A percentile compares a stretch with the other conserved stretches of the same genome.
Evolutionary conservation across 2,888 invertebrate species (phyloP).

Genomic region (Plebejus melissa): DNA sequence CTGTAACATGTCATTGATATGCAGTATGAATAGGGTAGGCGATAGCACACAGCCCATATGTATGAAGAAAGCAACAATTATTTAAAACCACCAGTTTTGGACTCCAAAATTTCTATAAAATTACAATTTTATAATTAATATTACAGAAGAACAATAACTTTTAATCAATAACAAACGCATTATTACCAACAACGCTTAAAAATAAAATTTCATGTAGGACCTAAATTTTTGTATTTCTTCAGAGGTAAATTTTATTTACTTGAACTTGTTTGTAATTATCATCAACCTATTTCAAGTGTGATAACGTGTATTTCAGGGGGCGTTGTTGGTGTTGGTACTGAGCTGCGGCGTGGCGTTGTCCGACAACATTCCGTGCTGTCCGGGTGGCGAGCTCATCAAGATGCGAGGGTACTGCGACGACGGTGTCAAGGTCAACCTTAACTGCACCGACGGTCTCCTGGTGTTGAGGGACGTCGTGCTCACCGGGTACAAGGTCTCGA

Average conservation of each 20-base stretch:
- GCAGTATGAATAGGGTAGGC: no score
- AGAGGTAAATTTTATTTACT: no score
- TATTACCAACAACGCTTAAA: no score
- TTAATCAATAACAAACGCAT: no score
- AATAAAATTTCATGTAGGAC: not conserved
- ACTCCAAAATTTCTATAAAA: no score
- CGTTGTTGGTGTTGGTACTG: slow-evolving; percentile 48
- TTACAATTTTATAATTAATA: no score
- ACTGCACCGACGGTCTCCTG: slow-evolving; percentile 57
- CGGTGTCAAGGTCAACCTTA: slow-evolving; percentile 43
- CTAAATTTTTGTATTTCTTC: not conserved
- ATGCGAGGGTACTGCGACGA: slow-evolving; percentile 47
- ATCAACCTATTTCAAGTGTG: not conserved
- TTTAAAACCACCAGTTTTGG: no score
- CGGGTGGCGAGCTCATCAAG: slow-evolving; percentile 46
- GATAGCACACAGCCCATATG: no score
- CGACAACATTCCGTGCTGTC: slow-evolving; percentile 53
- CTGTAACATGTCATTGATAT: no score
- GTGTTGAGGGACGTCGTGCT: slow-evolving; percentile 56
- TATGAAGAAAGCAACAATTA: no score
- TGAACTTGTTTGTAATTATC: no score
- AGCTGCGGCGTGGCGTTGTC: slow-evolving; percentile 43
- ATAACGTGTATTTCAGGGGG: slow-evolving; percentile 47
- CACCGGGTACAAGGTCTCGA: slow-evolving; percentile 57
- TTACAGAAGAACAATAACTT: no score